phyloP scores from a whole-genome alignment of 2,888 invertebrate genomes.

The Ennomos erosarius region DNA sequence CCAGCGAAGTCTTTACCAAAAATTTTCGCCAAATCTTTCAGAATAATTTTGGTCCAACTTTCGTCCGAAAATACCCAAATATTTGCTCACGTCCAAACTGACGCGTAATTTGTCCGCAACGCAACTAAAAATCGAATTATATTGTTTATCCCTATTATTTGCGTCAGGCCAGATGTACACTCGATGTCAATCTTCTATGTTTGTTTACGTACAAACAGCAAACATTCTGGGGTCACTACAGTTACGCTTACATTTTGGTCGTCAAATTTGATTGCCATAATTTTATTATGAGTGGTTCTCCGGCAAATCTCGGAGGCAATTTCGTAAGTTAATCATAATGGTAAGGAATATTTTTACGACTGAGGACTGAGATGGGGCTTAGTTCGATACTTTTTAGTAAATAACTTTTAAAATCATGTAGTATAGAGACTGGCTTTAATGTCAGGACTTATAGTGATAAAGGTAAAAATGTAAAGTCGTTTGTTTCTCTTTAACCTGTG shows the following conservation, averaged over 20 bases:
- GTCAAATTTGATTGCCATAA: conserved; percentile 78
- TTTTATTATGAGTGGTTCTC: conserved; percentile 60
- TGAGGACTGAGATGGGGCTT: conserved; percentile 7
- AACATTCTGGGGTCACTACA: conserved; percentile 78
- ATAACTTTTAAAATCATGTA: background rate
- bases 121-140: conserved; percentile 79
- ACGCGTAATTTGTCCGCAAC: conserved; percentile 71
- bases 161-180: conserved; percentile 84
- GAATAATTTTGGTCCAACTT: background rate
- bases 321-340: conserved; percentile 48
- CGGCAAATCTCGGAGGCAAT: conserved; percentile 55
- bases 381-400: conserved; percentile 15
- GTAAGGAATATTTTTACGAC: conserved; percentile 37
- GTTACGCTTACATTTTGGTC: conserved; percentile 63
- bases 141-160: conserved; percentile 82
- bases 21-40: too few relatives aligned
- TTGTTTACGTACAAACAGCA: conserved; percentile 83
- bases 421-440: too few relatives aligned
- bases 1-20: too few relatives aligned
- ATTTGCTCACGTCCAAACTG: conserved; percentile 38
- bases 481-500: too few relatives aligned
- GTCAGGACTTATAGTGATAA: too few relatives aligned
- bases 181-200: conserved; percentile 80
- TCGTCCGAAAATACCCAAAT: conserved; percentile 15
- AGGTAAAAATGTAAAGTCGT: too few relatives aligned